Base-by-base conservation (phyloP, 2,113 vertebrate species). In the Carassius auratus region DNA sequence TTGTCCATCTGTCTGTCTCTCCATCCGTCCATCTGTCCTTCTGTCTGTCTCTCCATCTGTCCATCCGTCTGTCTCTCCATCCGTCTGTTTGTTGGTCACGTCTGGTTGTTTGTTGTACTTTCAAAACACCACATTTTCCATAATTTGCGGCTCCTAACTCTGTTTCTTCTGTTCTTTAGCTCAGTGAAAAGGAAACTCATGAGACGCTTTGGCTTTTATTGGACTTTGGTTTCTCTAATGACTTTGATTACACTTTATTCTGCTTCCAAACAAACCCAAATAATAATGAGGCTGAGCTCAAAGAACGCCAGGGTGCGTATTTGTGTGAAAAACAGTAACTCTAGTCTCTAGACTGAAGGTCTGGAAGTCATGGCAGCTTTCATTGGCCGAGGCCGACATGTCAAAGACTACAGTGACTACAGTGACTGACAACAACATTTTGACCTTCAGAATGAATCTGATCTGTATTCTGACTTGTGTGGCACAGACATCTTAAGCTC, bases 211-310 rank as follows among this genome's bases (percentile, higher is more conserved):
- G 78, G 81, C 85, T 66, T 86, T 88, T 85, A 82, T 84, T 82
- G 85, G 77, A 86, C 86, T 87, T 68, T 64, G 84, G 86, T 78
- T 89, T 84, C 84, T 30, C 62, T 87, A 74, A 75, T 33, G 71
- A 50, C 64, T 38, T 19, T 61, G 45, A 36, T 50, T 50, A 23
- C 26, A 10, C 30, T 76, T 30, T 73, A 38, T 76, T 82, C 81
- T 73, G 19, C 38, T 59, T 50, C 52, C 84, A 83, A 59, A 69
- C 26, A 3, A 59, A 50, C 59, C 33, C 76, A 7, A n/a, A 26
- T 79, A 79, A 62, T 42, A 48, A n/a, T 48, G 71, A 6, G 71
- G 71, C 42, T 73, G 13, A 73, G n/a, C 52, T 6, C 75, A 57
- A 8, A 77, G 19, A 74, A 48, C 71, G 8, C 21, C 71, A 74